Conservation (phyloP, 2,113 vertebrate genomes). For the Perccottus glenii region DNA sequence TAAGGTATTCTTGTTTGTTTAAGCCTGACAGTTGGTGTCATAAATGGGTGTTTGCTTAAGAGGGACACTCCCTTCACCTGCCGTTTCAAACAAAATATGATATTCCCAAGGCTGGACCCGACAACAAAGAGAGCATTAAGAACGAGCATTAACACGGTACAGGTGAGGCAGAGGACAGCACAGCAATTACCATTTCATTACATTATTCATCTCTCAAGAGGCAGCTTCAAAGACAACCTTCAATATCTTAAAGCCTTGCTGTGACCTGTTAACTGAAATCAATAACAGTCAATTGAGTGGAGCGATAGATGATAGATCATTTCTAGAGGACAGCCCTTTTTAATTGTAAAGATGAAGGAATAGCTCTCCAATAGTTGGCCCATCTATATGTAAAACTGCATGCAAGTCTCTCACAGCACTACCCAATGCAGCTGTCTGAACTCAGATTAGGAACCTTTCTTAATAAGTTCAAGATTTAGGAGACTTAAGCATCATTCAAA, state of each 20-base stretch:
- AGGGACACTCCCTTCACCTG: constrained; percentile 34
- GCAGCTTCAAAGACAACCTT: constrained; percentile 17
- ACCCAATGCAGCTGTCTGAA: no score
- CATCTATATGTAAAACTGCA: neutral
- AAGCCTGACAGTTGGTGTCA: constrained; percentile 12
- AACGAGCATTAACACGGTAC: neutral
- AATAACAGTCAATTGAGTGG: constrained; percentile 6
- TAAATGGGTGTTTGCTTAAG: constrained; percentile 36
- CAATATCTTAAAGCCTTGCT: constrained; percentile 1
- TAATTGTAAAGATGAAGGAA: neutral
- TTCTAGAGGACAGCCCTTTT: neutral
- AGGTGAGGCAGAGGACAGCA: neutral
- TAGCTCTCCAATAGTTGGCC: neutral
- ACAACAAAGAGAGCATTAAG: neutral
- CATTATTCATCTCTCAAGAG: constrained; percentile 27
- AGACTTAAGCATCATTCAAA: no score
- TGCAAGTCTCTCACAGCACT: neutral
- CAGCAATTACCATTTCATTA: constrained; percentile 12
- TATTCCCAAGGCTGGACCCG: constrained; percentile 17
- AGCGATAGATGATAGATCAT: neutral
- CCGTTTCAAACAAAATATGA: constrained; percentile 3
- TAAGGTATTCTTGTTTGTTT: constrained; percentile 1
- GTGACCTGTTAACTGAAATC: constrained; percentile 3
- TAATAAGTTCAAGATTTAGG: no score
- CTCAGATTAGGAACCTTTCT: no score